phyloP scores from a whole-genome alignment of 2,797 vertebrate genomes.

The Anniella stebbinsi region DNA sequence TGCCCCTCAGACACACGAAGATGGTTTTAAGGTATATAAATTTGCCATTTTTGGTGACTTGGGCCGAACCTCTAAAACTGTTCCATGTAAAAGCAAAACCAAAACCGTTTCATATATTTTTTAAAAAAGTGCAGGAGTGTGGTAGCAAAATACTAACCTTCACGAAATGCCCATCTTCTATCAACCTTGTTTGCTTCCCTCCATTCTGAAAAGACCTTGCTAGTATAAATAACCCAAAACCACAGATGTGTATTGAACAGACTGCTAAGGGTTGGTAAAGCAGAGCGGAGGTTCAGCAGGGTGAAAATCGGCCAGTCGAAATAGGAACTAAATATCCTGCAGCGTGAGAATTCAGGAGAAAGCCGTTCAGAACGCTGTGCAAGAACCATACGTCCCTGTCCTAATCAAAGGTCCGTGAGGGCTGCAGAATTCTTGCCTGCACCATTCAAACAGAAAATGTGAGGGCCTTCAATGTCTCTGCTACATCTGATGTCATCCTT shows the following conservation, averaged over 20 bases:
- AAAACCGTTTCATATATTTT: not conserved
- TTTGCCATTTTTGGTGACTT: not conserved
- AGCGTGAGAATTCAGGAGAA: not conserved
- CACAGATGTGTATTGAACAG: not conserved
- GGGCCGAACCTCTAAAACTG: not conserved
- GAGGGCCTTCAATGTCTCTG: not conserved
- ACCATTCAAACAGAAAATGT: not conserved
- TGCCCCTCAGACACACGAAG: rapidly evolving
- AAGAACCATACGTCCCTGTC: not conserved
- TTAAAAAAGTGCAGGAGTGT: not conserved
- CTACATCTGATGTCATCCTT: not conserved
- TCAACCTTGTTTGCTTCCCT: not conserved
- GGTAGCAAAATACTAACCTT: not conserved
- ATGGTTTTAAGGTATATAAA: not conserved
- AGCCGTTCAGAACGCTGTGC: not conserved
- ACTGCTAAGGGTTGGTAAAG: not conserved
- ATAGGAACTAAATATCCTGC: slow-evolving; percentile 22
- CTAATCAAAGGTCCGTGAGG: rapidly evolving
- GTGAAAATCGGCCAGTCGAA: slow-evolving; percentile 2
- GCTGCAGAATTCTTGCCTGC: not conserved
- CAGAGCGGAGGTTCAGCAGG: not conserved
- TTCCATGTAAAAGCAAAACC: not conserved
- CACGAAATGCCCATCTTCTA: not conserved
- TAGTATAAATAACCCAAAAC: not conserved
- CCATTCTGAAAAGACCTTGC: not conserved